phyloP scores from a whole-genome alignment of 2,797 vertebrate genomes.

The Sebastes minor region DNA sequence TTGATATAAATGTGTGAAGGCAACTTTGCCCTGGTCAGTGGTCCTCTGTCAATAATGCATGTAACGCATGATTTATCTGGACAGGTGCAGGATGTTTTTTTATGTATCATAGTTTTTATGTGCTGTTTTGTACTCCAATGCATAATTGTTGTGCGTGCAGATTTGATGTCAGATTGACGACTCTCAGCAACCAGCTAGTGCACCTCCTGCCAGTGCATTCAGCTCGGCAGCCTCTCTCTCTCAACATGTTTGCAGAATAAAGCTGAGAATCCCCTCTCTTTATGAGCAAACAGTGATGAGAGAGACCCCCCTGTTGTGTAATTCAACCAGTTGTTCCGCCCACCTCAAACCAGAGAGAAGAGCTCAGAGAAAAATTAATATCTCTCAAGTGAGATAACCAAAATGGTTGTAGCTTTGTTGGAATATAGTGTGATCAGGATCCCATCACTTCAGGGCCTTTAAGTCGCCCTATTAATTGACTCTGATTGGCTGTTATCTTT shows the following conservation, averaged over 20 bases:
- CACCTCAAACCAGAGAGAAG: not conserved
- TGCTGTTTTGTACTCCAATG: not conserved
- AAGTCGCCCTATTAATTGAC: not conserved
- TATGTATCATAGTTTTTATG: not conserved
- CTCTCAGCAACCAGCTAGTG: not conserved
- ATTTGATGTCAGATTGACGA: not conserved
- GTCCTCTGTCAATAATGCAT: no score
- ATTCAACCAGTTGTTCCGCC: not conserved
- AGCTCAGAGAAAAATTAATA: not conserved
- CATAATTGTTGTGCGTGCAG: not conserved
- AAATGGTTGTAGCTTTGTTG: not conserved
- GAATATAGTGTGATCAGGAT: not conserved
- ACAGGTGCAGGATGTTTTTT: no score
- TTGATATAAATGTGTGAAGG: not conserved
- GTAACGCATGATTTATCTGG: no score
- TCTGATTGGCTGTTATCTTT: not conserved
- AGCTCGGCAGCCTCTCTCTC: not conserved
- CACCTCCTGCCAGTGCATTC: not conserved
- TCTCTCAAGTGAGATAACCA: not conserved
- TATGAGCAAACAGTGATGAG: not conserved
- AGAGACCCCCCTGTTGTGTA: not conserved
- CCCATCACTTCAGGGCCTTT: not conserved
- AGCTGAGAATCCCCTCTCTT: not conserved
- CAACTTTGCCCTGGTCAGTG: no score
- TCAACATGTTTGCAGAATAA: not conserved